phyloP scores from a whole-genome alignment of 2,797 vertebrate genomes.

The Enoplosus armatus region DNA sequence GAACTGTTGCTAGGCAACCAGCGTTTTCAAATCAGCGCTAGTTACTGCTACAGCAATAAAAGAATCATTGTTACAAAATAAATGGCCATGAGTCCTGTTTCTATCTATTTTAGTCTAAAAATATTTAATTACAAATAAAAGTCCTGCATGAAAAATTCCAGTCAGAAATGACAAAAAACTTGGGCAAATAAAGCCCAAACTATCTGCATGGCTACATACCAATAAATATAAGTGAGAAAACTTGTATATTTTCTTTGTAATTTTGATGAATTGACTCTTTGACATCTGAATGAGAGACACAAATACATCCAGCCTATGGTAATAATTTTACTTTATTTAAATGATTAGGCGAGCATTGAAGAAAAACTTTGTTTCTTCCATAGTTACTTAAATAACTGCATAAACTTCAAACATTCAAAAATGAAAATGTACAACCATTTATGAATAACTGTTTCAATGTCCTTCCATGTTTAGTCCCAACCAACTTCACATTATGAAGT shows the following conservation, averaged over 20 bases:
- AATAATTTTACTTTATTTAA: conserved; percentile 86
- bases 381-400: conserved; percentile 84
- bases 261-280: not conserved
- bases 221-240: not conserved
- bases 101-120: too few relatives aligned
- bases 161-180: not conserved
- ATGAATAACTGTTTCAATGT: conserved; percentile 70
- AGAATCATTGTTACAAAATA: too few relatives aligned
- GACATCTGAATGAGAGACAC: conserved; percentile 17
- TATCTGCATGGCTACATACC: not conserved
- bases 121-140: too few relatives aligned
- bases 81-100: too few relatives aligned
- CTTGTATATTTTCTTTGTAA: not conserved
- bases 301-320: conserved; percentile 50
- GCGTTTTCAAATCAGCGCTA: too few relatives aligned
- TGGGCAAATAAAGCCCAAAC: not conserved
- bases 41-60: too few relatives aligned
- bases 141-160: too few relatives aligned
- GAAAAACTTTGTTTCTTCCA: conserved; percentile 76
- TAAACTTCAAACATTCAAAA: conserved; percentile 83
- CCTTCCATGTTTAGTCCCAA: conserved; percentile 59
- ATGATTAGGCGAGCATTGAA: conserved; percentile 82
- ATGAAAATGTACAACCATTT: conserved; percentile 83
- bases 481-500: conserved; percentile 61
- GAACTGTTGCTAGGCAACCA: too few relatives aligned